Evolutionary conservation across 2,113 vertebrate genomes (phyloP).

Genomic region (Scalopus aquaticus): DNA sequence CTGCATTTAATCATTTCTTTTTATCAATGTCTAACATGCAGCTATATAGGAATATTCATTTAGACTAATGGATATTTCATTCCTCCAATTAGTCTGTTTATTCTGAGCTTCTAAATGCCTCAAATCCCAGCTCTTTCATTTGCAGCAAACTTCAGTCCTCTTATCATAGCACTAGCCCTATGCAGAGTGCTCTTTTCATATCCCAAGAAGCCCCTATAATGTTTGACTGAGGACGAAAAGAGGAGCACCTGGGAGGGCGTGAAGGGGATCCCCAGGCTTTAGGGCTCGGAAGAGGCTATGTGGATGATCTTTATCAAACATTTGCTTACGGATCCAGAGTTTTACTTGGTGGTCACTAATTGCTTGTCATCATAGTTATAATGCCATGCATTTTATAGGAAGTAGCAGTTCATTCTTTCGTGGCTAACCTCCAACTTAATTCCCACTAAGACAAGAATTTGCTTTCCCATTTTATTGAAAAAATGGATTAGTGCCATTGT

Average conservation of each 20-base stretch:
- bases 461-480: not conserved
- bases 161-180: not conserved
- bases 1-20: slow-evolving; percentile 82
- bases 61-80: slow-evolving; percentile 80
- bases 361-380: not conserved
- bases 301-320: not conserved
- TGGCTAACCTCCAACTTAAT: not conserved
- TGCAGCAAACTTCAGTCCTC: not conserved
- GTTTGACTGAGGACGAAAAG: not conserved
- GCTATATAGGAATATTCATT: slow-evolving; percentile 79
- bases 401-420: slow-evolving; percentile 15
- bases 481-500: not conserved
- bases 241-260: not conserved
- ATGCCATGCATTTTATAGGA: not conserved
- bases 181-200: not conserved
- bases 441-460: not conserved
- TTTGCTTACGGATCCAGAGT: not conserved
- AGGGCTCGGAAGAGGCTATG: not conserved
- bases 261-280: not conserved
- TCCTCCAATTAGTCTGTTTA: slow-evolving; percentile 75
- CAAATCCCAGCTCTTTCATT: slow-evolving; percentile 44
- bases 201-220: not conserved
- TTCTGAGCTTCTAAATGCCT: slow-evolving; percentile 67
- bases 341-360: not conserved
- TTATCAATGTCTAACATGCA: slow-evolving; percentile 80